Conservation (phyloP, 2,113 vertebrate genomes). For the Tretioscincus oriximinensis region DNA sequence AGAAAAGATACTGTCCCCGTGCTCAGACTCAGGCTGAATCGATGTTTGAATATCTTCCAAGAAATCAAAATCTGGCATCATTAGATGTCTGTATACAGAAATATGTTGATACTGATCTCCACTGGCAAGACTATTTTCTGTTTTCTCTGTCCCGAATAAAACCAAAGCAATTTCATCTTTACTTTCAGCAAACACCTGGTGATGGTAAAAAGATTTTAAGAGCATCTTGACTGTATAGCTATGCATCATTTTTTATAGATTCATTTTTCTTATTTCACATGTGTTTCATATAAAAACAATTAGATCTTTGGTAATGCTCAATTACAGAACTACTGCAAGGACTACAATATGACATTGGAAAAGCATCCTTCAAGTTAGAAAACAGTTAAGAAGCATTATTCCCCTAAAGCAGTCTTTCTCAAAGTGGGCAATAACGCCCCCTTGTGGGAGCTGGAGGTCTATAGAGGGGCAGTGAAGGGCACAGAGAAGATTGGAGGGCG, state of each 20-base stretch:
- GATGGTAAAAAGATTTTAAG: background rate
- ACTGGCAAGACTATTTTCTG: conserved; percentile 78
- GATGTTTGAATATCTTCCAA: conserved; percentile 84
- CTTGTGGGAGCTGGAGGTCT: too few species aligned
- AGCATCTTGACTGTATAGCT: background rate
- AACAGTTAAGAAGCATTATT: background rate
- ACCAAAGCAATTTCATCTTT: conserved; percentile 92
- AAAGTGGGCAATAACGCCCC: too few species aligned
- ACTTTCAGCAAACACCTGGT: conserved; percentile 91
- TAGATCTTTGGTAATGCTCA: background rate
- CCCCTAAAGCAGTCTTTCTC: too few species aligned
- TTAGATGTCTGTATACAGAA: conserved; percentile 81
- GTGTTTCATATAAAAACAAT: background rate
- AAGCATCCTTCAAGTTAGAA: background rate
- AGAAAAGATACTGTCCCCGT: conserved; percentile 94
- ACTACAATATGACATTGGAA: background rate
- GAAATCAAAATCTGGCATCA: conserved; percentile 88
- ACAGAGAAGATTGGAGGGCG: too few species aligned
- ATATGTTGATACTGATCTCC: conserved; percentile 89
- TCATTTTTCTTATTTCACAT: background rate
- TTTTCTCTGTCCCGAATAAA: conserved; percentile 87
- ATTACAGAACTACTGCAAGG: background rate
- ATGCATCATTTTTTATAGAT: background rate
- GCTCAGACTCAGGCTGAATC: conserved; percentile 78
- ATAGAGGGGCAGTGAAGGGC: too few species aligned